Percentiles rank a stretch among this genome's conserved stretches.
These are phyloP conservation scores for Cladorhizidae sp. DNA, from an alignment of 37 sponge, comb jelly and placozoan genomes.

Conservation along the genomic window DNA sequence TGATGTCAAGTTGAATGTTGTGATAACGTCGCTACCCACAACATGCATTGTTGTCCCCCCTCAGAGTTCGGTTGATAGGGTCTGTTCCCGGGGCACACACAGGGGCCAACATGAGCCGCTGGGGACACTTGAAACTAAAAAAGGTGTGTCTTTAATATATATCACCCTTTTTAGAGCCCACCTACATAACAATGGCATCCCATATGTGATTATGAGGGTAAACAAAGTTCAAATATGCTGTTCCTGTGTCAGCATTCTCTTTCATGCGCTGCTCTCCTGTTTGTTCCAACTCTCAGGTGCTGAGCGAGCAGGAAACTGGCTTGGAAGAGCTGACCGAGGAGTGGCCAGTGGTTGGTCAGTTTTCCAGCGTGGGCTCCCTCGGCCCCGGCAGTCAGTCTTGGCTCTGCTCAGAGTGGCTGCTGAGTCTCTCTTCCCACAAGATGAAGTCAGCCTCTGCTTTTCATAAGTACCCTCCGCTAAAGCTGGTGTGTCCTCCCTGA, in stretches of 20 bases:
- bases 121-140: slow-evolving; percentile 90
- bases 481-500: slow-evolving; percentile 27
- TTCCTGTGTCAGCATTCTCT: no score
- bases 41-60: no score
- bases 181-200: no score
- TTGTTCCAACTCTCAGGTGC: slow-evolving; percentile 12
- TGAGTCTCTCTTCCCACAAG: slow-evolving; percentile 36
- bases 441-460: not conserved
- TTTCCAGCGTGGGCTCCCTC: slow-evolving; percentile 91
- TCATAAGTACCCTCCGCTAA: slow-evolving; percentile 22
- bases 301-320: slow-evolving; percentile 31
- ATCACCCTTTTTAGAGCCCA: no score
- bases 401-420: slow-evolving; percentile 80
- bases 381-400: slow-evolving; percentile 66
- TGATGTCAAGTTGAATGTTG: no score
- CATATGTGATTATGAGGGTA: no score
- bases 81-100: slow-evolving; percentile 90
- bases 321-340: slow-evolving; percentile 6
- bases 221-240: no score
- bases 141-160: slow-evolving; percentile 19
- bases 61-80: slow-evolving; percentile 78
- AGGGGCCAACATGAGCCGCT: slow-evolving; percentile 59
- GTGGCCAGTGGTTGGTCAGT: slow-evolving; percentile 92
- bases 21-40: no score
- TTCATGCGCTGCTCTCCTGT: no score